These are phyloP conservation scores for Monochamus saltuarius DNA, from an alignment of 1,140 invertebrate species.

Conservation along the genomic window DNA sequence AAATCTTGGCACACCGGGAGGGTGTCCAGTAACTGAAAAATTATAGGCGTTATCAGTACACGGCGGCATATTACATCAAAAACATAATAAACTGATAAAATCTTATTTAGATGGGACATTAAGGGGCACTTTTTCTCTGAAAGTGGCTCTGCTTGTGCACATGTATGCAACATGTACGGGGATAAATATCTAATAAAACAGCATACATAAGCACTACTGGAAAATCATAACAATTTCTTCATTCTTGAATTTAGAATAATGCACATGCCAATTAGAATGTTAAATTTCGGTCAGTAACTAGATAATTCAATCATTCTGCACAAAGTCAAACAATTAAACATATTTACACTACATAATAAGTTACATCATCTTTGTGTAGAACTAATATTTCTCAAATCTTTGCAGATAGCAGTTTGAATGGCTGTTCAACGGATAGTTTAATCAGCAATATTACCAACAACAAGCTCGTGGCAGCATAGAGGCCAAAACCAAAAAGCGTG, in stretches of 20 bases:
- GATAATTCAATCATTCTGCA: constrained; percentile 48
- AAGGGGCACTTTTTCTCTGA: neutral
- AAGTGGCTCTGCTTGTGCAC: constrained; percentile 23
- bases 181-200: constrained; percentile 22
- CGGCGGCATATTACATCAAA: constrained; percentile 12
- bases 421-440: constrained; percentile 1
- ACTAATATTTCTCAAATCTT: neutral
- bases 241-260: constrained; percentile 18
- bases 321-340: constrained; percentile 11
- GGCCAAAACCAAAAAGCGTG: constrained; percentile 48
- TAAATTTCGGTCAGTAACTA: constrained; percentile 24
- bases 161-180: constrained; percentile 33
- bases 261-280: constrained; percentile 38
- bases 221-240: constrained; percentile 19
- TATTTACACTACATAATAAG: constrained; percentile 1
- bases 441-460: constrained; percentile 25
- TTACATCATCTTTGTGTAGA: neutral
- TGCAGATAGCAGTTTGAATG: constrained; percentile 18
- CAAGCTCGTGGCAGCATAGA: constrained; percentile 39
- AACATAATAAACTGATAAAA: constrained; percentile 4
- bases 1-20: constrained; percentile 99
- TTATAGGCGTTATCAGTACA: constrained; percentile 15
- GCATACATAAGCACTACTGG: constrained; percentile 46
- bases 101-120: neutral
- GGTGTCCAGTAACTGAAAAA: constrained; percentile 98